Conservation (phyloP, 2,888 invertebrate genomes). For the Drosophila anomelani region DNA sequence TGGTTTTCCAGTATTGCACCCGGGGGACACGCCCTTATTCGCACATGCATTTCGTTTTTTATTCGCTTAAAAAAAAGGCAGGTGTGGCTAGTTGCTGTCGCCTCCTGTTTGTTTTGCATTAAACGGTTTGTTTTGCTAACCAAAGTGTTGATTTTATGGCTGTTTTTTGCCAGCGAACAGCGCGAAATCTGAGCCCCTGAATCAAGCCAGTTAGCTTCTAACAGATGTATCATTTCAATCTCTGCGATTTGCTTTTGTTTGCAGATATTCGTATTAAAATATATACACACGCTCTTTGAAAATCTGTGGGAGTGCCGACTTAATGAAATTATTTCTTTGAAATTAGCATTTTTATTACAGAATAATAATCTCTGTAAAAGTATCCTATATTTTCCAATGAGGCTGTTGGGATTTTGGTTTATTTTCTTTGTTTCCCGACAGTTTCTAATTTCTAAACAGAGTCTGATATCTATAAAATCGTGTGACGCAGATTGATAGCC, state of each 20-base stretch:
- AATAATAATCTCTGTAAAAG: neutral
- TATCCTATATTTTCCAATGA: neutral
- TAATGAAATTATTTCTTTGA: neutral
- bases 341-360: neutral
- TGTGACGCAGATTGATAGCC: constrained; percentile 31
- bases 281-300: neutral
- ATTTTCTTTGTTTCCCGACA: neutral
- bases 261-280: neutral
- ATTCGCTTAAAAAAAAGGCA: constrained; percentile 13
- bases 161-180: constrained; percentile 23
- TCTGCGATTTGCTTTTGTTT: constrained; percentile 31
- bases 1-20: neutral
- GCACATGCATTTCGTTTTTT: constrained; percentile 40
- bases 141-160: constrained; percentile 79
- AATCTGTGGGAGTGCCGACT: constrained; percentile 5
- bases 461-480: constrained; percentile 24
- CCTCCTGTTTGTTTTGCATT: constrained; percentile 73
- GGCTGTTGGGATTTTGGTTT: neutral
- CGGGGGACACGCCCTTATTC: constrained; percentile 65
- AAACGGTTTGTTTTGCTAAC: constrained; percentile 79
- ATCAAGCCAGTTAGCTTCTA: constrained; percentile 38
- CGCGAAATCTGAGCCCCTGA: constrained; percentile 50
- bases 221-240: constrained; percentile 46
- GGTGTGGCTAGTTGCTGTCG: constrained; percentile 65
- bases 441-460: constrained; percentile 6